Conservation (phyloP, 2,888 invertebrate species). For the Ernsta delagoae region DNA sequence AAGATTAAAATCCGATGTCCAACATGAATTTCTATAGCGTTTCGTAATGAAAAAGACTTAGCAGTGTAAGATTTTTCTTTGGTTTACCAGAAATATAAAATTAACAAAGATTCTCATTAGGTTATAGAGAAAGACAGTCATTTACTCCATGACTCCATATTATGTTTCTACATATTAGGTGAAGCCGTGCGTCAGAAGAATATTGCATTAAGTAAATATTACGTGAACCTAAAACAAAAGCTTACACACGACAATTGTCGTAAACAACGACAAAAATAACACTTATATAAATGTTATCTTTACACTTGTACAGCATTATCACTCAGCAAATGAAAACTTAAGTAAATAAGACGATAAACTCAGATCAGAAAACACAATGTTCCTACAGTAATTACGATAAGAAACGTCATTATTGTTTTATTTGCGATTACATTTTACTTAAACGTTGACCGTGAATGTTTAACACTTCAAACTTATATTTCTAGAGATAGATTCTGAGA, state of each 20-base stretch:
- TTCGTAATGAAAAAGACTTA: no score
- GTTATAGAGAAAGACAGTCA: conserved; percentile 13
- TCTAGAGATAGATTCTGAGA: not conserved
- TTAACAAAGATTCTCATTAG: not conserved
- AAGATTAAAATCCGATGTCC: no score
- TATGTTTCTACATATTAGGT: not conserved
- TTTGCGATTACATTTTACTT: conserved; percentile 16
- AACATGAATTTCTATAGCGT: no score
- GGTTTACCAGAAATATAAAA: no score
- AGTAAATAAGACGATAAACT: conserved; percentile 38
- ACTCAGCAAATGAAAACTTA: conserved; percentile 29
- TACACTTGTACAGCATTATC: conserved; percentile 30
- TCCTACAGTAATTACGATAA: conserved; percentile 21
- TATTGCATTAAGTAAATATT: conserved; percentile 8
- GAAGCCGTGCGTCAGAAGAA: conserved; percentile 12
- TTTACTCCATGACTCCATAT: not conserved
- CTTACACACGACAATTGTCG: conserved; percentile 5
- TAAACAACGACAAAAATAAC: conserved; percentile 34
- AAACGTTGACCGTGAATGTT: conserved; percentile 6
- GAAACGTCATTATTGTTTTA: conserved; percentile 32
- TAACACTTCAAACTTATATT: not conserved
- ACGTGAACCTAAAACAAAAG: conserved; percentile 10
- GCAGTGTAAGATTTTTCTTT: no score
- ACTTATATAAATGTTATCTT: conserved; percentile 35
- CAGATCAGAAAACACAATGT: conserved; percentile 18